Evolutionary conservation across 2,888 invertebrate species (phyloP), one percentile per base, ranked within the genome.

Genomic region (Philereme transversata): DNA sequence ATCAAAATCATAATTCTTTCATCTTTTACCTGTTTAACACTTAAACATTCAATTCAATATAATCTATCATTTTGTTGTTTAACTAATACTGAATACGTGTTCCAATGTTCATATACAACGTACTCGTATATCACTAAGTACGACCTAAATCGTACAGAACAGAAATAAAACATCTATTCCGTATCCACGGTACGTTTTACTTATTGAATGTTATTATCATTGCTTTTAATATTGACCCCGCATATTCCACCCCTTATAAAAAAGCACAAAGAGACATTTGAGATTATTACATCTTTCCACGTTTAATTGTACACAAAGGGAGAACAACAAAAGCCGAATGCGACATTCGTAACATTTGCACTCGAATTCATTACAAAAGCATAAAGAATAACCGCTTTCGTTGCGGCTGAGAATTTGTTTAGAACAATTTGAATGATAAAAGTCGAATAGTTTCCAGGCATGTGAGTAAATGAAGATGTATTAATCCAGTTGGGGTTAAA

Each of bases 401-500:
- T 81, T 82, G 84, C 84, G 86, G 87, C 79, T 71, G 82, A 78
- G 87, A 80, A 78, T 87, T 84, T 86, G 77, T 83, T 86, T 84
- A 76, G 73, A 81, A 72, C 79, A 84, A 90, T 90, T 89, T 90
- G 78, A 90, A 91, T 90, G 87, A 90, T 89, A 90, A 91, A 84
- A 88, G 82, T 82, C 76, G 74, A 81, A 85, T 81, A 80, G 71
- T 64, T 64, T 77, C 76, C 74, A 74, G 76, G 77, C 78, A 81
- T 77, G 80, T 79, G 87, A 84, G 86, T 85, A 87, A 86, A 90
- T 89, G 90, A 90, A 91, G 90, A 92, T 91, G 90, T 92, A 91
- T 92, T 90, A 89, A 90, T 90, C 88, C 81, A 86, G 86, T 87
- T 85, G 87, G 91, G 90, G 90, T 90, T 92, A 91, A 91, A 90